Evolutionary conservation across 2,888 invertebrate genomes (phyloP).

Genomic region (Notodonta dromedarius): DNA sequence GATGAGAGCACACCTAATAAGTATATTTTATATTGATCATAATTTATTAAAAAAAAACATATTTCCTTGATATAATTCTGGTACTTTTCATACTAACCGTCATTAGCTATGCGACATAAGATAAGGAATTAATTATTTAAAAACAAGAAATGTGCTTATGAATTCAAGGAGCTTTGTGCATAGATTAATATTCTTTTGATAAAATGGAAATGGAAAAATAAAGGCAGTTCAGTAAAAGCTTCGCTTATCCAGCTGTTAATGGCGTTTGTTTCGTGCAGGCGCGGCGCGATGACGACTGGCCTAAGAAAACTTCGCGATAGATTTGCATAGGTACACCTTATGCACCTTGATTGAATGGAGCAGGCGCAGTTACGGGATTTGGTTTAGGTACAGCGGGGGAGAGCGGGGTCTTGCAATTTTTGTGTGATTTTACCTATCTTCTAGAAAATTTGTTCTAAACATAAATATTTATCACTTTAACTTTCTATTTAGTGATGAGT

Average conservation of each 20-base stretch:
- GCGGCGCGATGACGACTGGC: constrained; percentile 22
- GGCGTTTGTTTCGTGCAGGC: constrained; percentile 61
- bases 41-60: background rate
- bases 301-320: constrained; percentile 35
- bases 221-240: constrained; percentile 49
- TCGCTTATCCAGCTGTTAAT: constrained; percentile 61
- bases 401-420: too few relatives aligned
- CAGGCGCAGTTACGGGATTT: too few relatives aligned
- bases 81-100: background rate
- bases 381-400: too few relatives aligned
- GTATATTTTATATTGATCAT: too few relatives aligned
- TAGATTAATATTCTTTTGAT: constrained; percentile 27
- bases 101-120: background rate
- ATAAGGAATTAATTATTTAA: background rate
- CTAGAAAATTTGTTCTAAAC: too few relatives aligned
- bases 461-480: too few relatives aligned
- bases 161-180: constrained; percentile 5
- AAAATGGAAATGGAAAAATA: constrained; percentile 47
- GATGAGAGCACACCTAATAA: too few relatives aligned
- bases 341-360: too few relatives aligned
- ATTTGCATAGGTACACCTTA: constrained; percentile 29
- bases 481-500: too few relatives aligned
- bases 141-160: background rate
- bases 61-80: background rate
- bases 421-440: too few relatives aligned